Evolutionary conservation across 2,797 vertebrate species (phyloP).

Genomic region (Phaenicophaeus curvirostris): DNA sequence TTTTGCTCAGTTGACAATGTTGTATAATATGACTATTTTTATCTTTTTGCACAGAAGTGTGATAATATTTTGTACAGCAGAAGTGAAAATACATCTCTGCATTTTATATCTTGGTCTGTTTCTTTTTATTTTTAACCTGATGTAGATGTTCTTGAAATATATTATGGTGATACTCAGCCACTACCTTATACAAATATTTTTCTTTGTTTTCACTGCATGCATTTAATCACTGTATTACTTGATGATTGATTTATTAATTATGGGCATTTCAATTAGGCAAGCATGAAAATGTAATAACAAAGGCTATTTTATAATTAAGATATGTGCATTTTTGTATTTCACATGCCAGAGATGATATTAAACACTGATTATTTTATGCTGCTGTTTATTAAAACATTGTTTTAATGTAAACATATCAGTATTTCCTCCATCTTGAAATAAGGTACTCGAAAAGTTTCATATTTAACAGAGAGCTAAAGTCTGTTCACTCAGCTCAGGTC

Average conservation of each 20-base stretch:
- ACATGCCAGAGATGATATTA: slow-evolving; percentile 80
- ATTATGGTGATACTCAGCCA: slow-evolving; percentile 67
- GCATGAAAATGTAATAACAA: slow-evolving; percentile 75
- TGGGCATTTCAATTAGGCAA: slow-evolving; percentile 77
- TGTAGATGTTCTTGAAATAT: slow-evolving; percentile 73
- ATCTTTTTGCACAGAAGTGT: slow-evolving; percentile 80
- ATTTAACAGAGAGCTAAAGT: neutral
- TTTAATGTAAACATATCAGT: neutral
- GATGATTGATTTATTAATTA: slow-evolving; percentile 76
- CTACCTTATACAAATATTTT: slow-evolving; percentile 62
- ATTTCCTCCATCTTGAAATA: slow-evolving; percentile 49
- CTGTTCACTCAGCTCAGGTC: neutral
- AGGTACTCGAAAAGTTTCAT: neutral
- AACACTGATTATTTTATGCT: slow-evolving; percentile 82
- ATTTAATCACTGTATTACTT: slow-evolving; percentile 79
- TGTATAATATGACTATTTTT: slow-evolving; percentile 79
- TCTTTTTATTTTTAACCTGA: slow-evolving; percentile 67
- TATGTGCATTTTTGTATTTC: slow-evolving; percentile 77
- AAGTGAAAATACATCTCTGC: slow-evolving; percentile 83
- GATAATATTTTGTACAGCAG: slow-evolving; percentile 81
- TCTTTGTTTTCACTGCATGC: slow-evolving; percentile 78
- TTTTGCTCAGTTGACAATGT: slow-evolving; percentile 67
- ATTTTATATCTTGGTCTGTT: slow-evolving; percentile 76
- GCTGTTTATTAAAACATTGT: slow-evolving; percentile 79
- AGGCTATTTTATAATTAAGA: slow-evolving; percentile 74